phyloP scores from a whole-genome alignment of 2,888 invertebrate species.

The Nemotelus nigrinus region DNA sequence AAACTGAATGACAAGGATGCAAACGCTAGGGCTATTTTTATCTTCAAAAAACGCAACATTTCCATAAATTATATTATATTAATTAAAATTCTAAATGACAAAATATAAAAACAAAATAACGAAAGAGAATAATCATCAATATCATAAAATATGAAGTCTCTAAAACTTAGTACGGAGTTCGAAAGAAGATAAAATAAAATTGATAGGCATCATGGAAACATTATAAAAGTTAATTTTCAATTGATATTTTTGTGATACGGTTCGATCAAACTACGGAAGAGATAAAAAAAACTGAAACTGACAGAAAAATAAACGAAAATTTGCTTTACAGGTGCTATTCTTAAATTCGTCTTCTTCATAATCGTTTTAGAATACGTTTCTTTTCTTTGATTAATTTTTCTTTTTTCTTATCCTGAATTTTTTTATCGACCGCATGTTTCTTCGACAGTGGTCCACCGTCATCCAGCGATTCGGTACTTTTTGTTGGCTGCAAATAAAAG shows the following conservation, averaged over 20 bases:
- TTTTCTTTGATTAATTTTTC: constrained; percentile 80
- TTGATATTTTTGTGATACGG: background rate
- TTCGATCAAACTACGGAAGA: constrained; percentile 1
- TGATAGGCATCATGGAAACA: constrained; percentile 8
- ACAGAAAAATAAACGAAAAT: constrained; percentile 24
- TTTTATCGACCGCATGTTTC: constrained; percentile 86
- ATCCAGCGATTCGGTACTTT: constrained; percentile 63
- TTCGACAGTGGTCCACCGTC: constrained; percentile 80
- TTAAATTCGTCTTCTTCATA: constrained; percentile 69
- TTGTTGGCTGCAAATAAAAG: constrained; percentile 65
- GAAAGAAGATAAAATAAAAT: constrained; percentile 16
- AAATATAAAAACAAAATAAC: constrained; percentile 20
- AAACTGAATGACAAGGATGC: background rate
- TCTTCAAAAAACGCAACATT: background rate
- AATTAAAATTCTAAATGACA: constrained; percentile 23
- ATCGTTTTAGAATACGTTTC: constrained; percentile 84
- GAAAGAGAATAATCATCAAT: background rate
- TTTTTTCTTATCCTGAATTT: constrained; percentile 76
- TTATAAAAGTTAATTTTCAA: background rate
- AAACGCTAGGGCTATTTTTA: too few relatives aligned
- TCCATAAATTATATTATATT: constrained; percentile 21
- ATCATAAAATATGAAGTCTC: constrained; percentile 22
- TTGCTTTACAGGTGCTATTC: constrained; percentile 27
- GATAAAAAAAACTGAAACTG: constrained; percentile 4
- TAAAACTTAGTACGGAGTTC: background rate